Evolutionary conservation across 1,140 invertebrate genomes (phyloP).

Genomic region (Panulirus ornatus): DNA sequence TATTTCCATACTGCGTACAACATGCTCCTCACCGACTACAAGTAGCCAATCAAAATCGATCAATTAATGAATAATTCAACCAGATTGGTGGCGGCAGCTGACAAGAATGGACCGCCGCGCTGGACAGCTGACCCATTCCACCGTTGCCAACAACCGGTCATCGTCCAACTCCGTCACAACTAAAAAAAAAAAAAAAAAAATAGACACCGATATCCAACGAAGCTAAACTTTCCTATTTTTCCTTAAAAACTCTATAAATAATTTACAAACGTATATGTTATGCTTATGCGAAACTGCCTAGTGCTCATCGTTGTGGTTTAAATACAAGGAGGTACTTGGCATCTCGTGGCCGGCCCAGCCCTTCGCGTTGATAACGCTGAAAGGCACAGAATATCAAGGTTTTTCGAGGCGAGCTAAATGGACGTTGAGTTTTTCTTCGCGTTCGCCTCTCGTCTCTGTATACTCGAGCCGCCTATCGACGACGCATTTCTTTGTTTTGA

Average conservation of each 20-base stretch:
- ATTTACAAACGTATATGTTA: too few relatives aligned
- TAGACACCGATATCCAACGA: too few relatives aligned
- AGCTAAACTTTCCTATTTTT: too few relatives aligned
- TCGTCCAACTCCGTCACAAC: neutral
- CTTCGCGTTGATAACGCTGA: conserved; percentile 42
- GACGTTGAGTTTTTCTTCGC: conserved; percentile 1
- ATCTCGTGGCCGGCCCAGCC: too few relatives aligned
- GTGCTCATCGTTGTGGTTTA: too few relatives aligned
- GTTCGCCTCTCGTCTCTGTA: neutral
- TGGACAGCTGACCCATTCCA: conserved; percentile 45
- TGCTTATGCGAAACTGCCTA: too few relatives aligned
- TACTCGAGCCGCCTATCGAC: too few relatives aligned
- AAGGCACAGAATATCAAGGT: conserved; percentile 25
- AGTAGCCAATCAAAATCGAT: conserved; percentile 64
- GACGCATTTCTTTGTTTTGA: too few relatives aligned
- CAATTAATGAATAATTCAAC: conserved; percentile 70
- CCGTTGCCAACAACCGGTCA: conserved; percentile 35
- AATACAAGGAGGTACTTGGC: too few relatives aligned
- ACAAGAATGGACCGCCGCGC: conserved; percentile 53
- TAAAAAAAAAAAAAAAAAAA: too few relatives aligned
- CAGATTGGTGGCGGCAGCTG: conserved; percentile 66
- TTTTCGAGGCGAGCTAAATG: conserved; percentile 8
- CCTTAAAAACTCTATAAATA: too few relatives aligned
- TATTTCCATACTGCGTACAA: too few relatives aligned
- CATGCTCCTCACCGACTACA: conserved; percentile 14